Percentiles rank a stretch among this genome's conserved stretches.
Conservation (phyloP, 2,888 invertebrate genomes). For the Troilus luridus region DNA sequence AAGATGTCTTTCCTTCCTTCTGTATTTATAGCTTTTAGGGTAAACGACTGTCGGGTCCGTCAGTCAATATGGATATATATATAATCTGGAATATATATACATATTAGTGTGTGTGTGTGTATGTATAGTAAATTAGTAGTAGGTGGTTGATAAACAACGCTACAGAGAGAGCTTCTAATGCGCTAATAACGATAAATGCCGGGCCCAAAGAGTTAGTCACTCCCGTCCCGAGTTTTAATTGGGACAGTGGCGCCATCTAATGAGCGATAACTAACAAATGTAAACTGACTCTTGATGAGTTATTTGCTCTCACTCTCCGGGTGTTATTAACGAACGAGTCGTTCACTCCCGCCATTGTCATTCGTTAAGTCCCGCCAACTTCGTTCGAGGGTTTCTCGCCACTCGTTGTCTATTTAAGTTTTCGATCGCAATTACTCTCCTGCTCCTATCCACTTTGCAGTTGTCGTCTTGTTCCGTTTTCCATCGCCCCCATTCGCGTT, state of each 20-base stretch:
- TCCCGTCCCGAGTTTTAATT: constrained; percentile 4
- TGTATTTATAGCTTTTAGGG: too few relatives aligned
- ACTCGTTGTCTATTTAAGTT: background rate
- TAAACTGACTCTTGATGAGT: constrained; percentile 44
- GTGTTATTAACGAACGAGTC: constrained; percentile 8
- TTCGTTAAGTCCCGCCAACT: background rate
- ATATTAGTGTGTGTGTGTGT: too few relatives aligned
- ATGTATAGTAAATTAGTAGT: too few relatives aligned
- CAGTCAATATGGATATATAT: too few relatives aligned
- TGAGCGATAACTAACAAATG: constrained; percentile 44
- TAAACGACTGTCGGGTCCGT: too few relatives aligned
- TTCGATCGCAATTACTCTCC: background rate
- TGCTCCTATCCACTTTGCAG: background rate
- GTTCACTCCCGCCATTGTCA: background rate
- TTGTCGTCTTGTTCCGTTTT: background rate
- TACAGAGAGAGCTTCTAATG: background rate
- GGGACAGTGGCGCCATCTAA: constrained; percentile 3
- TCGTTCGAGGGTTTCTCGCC: background rate
- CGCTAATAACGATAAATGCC: background rate
- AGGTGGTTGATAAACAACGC: too few relatives aligned
- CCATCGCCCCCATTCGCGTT: background rate
- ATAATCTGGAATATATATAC: too few relatives aligned
- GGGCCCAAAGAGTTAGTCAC: background rate
- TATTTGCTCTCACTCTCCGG: background rate
- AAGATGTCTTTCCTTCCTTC: too few relatives aligned